Conservation (phyloP, 2,888 invertebrate species). For the Drosophila mulleri region DNA sequence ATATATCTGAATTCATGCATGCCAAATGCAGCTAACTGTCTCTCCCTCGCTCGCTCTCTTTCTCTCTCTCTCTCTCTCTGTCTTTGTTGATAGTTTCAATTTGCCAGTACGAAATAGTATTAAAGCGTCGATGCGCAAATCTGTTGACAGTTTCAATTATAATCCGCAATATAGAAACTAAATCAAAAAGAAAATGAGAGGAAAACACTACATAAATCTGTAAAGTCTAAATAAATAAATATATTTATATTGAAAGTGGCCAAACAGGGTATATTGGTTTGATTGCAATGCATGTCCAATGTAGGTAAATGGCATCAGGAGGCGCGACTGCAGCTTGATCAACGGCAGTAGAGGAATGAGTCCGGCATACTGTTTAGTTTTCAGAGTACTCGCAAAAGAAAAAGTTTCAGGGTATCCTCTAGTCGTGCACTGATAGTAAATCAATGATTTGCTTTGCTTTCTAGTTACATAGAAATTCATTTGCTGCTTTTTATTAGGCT, state of each 20-base stretch:
- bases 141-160: slow-evolving; percentile 67
- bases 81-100: slow-evolving; percentile 8
- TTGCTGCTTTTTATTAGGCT: not conserved
- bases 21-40: slow-evolving; percentile 1
- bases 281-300: not conserved
- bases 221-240: not conserved
- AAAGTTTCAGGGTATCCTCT: not conserved
- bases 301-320: too few species aligned
- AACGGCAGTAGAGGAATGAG: too few species aligned
- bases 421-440: not conserved
- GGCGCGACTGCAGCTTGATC: too few species aligned
- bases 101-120: slow-evolving; percentile 18
- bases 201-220: not conserved
- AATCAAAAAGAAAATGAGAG: not conserved
- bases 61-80: not conserved
- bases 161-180: slow-evolving; percentile 17
- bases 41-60: not conserved
- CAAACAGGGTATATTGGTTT: not conserved
- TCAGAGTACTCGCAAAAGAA: not conserved
- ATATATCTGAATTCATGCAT: slow-evolving; percentile 14
- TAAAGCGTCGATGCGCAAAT: slow-evolving; percentile 42
- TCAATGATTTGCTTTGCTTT: not conserved
- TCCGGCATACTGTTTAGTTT: too few species aligned
- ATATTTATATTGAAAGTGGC: not conserved
- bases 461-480: not conserved